A percentile compares a stretch with the other conserved stretches of the same genome.
Evolutionary conservation across 2,113 vertebrate species (phyloP).

Genomic region (Meleagris gallopavo): DNA sequence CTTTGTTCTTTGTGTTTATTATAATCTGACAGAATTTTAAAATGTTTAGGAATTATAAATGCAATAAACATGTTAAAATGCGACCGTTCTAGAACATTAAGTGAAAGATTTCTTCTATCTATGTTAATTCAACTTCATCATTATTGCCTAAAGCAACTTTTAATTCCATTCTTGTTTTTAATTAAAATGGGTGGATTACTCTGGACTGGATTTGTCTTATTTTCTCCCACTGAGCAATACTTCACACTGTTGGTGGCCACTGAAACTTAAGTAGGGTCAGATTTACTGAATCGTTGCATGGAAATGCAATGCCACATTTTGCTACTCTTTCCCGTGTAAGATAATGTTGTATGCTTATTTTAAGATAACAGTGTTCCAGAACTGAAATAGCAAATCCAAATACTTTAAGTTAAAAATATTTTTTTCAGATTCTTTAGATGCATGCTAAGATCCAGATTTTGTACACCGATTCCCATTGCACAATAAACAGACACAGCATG

Average conservation of each 20-base stretch:
- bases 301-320: neutral
- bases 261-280: conserved; percentile 52
- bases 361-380: neutral
- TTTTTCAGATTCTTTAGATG: neutral
- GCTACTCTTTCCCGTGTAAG: neutral
- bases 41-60: conserved; percentile 24
- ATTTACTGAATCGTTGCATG: conserved; percentile 24
- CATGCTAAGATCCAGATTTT: neutral
- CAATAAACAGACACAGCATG: neutral
- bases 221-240: conserved; percentile 41
- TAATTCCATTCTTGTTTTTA: conserved; percentile 36
- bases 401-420: neutral
- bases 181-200: conserved; percentile 28
- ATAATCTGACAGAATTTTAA: neutral
- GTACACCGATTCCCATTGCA: neutral
- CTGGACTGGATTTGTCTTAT: conserved; percentile 26
- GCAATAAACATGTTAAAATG: neutral
- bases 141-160: conserved; percentile 35
- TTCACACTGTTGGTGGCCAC: conserved; percentile 51
- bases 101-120: neutral
- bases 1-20: neutral
- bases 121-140: conserved; percentile 23
- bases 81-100: neutral
- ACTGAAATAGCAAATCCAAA: neutral
- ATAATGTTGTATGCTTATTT: neutral